These are phyloP conservation scores for Threskiornis aethiopicus DNA, from an alignment of 2,797 vertebrate species.

Conservation along the genomic window DNA sequence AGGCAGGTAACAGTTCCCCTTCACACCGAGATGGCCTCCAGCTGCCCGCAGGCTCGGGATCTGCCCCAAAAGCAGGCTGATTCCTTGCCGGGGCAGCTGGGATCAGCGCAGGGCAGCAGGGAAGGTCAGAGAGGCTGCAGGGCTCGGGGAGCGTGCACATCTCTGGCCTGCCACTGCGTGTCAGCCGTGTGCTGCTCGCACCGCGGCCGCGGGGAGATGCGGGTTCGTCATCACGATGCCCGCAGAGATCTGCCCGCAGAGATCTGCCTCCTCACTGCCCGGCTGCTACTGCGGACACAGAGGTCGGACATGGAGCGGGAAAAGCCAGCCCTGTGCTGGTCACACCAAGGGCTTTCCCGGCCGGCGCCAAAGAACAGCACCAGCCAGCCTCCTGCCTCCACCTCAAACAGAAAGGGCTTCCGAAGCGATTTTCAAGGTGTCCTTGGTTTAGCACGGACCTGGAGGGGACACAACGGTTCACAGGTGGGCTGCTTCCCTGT, in stretches of 20 bases:
- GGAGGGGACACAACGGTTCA: fast-evolving
- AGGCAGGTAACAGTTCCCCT: too few species aligned
- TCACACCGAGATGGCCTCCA: neutral
- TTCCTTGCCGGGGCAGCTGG: neutral
- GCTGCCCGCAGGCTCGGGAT: fast-evolving
- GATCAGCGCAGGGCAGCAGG: neutral
- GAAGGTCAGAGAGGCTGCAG: neutral
- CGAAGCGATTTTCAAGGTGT: neutral
- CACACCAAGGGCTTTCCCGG: neutral
- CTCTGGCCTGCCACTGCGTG: conserved; percentile 43
- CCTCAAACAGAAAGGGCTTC: neutral
- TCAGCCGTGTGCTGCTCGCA: conserved; percentile 20
- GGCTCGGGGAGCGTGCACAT: neutral
- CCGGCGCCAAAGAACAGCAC: neutral
- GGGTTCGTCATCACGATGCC: fast-evolving
- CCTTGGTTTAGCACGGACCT: neutral
- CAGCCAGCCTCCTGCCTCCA: neutral
- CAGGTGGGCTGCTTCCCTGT: neutral
- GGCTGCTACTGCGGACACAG: fast-evolving
- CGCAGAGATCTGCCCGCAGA: neutral
- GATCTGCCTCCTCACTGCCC: neutral
- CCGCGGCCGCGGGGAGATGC: fast-evolving
- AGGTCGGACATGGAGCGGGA: fast-evolving
- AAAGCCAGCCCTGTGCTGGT: neutral
- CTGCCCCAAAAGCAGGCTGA: neutral